Base-by-base conservation (phyloP, 2,113 vertebrate genomes). In the Gallinago jamesoni region DNA sequence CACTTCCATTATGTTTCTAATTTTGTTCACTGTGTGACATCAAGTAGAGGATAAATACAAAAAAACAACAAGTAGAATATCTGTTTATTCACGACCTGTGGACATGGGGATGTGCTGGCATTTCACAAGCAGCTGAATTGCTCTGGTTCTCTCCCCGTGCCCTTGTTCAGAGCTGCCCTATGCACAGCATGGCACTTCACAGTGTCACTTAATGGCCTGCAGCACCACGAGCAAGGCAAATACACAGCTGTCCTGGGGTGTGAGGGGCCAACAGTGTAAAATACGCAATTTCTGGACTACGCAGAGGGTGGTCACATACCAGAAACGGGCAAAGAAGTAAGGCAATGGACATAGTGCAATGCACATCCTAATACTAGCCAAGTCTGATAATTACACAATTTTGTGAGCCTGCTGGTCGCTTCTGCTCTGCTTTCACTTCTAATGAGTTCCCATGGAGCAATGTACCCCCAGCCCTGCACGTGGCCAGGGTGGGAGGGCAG, bases 391-490 rank as follows among this genome's bases (percentile, higher is more conserved):
- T 0, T 21, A 14, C 16, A 3, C 10, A 2, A 13, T 33, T 63
- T 23, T 13, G 9, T 28, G 1, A 23, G 24, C 24, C 47, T 20
- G 68, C 8, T 16, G 9, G 33, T 17, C 5, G 2, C 8, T 23
- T 21, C 50, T 22, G 39, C 48, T 16, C 48, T 6, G 3, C 48
- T 55, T 35, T 11, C 39, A 8, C 22, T 6, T 48, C n/a, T 10
- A 14, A 3, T 7, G 6, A 0, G 21, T 31, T 12, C 10, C 6
- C 5, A 2, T 1, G 53, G 64, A 25, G n/a, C 6, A 5, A 25
- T 1, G 27, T 4, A 10, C 25, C 33, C 56, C 3, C 21, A 19
- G 17, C 31, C 62, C 31, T 4, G 1, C 24, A 2, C 4, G 2
- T 5, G 20, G 41, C 63, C 6, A 1, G 41, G 17, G 37, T 4